phyloP scores from a whole-genome alignment of 1,140 invertebrate genomes.

The Ceratoteleas bidentatus region DNA sequence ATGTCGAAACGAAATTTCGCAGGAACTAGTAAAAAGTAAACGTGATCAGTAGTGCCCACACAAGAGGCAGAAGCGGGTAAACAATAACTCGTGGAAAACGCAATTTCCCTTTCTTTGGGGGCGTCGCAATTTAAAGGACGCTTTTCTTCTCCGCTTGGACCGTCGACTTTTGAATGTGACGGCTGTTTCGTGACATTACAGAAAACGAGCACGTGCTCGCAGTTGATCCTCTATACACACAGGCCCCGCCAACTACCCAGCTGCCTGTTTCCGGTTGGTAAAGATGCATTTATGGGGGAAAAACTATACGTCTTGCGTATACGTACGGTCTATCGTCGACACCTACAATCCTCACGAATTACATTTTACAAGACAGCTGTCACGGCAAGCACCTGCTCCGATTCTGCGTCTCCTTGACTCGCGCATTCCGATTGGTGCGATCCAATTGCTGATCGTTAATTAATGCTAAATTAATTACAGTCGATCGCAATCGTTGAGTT shows the following conservation, averaged over 20 bases:
- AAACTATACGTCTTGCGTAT: constrained; percentile 59
- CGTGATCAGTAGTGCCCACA: too few species aligned
- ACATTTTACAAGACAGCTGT: constrained; percentile 66
- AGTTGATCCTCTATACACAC: constrained; percentile 55
- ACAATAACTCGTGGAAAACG: not conserved
- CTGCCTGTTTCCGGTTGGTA: constrained; percentile 51
- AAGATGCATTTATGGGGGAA: constrained; percentile 62
- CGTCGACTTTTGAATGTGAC: constrained; percentile 47
- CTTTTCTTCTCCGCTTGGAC: constrained; percentile 27
- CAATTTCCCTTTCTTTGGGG: constrained; percentile 22
- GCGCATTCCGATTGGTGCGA: constrained; percentile 29
- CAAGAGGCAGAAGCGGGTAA: not conserved
- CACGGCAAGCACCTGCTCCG: constrained; percentile 58
- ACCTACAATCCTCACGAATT: constrained; percentile 64
- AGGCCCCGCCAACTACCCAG: constrained; percentile 43
- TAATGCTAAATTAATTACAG: not conserved
- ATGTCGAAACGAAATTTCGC: too few species aligned
- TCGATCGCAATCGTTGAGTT: not conserved
- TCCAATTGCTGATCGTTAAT: not conserved
- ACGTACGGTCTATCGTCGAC: constrained; percentile 51
- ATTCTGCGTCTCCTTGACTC: constrained; percentile 24
- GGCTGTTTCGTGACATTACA: constrained; percentile 53
- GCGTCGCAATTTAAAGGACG: constrained; percentile 50
- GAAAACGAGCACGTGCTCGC: constrained; percentile 57
- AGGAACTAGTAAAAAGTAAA: too few species aligned